phyloP scores from a whole-genome alignment of 2,113 vertebrate species.

The Solenodon paradoxus region DNA sequence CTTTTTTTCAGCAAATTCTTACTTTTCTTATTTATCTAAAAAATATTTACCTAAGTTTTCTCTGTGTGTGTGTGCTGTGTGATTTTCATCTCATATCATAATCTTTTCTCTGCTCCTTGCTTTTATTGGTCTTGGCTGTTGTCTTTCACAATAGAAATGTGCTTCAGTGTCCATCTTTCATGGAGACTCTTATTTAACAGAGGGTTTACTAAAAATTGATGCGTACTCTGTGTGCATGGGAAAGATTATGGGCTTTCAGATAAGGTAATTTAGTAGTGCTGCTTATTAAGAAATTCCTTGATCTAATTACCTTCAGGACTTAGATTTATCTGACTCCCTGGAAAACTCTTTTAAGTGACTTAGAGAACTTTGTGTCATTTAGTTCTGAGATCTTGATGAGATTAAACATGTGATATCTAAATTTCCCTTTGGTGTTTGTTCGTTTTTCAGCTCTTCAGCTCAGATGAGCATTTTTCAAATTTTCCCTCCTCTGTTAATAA shows the following conservation, averaged over 20 bases:
- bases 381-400: background rate
- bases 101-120: background rate
- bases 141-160: background rate
- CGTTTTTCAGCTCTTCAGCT: background rate
- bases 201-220: background rate
- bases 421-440: background rate
- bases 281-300: background rate
- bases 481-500: background rate
- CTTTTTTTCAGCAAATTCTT: background rate
- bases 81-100: background rate
- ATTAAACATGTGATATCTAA: background rate
- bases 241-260: background rate
- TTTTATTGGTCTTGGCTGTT: background rate
- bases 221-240: background rate
- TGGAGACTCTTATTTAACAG: background rate
- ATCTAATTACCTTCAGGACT: background rate
- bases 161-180: background rate
- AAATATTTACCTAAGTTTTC: background rate
- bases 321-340: background rate
- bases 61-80: background rate
- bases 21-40: constrained; percentile 1
- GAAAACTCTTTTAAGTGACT: background rate
- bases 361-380: background rate
- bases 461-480: background rate
- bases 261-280: no score